Conservation (phyloP, 37 sponge, comb jelly and placozoan species). For the Chondrilla cf. caribensis region DNA sequence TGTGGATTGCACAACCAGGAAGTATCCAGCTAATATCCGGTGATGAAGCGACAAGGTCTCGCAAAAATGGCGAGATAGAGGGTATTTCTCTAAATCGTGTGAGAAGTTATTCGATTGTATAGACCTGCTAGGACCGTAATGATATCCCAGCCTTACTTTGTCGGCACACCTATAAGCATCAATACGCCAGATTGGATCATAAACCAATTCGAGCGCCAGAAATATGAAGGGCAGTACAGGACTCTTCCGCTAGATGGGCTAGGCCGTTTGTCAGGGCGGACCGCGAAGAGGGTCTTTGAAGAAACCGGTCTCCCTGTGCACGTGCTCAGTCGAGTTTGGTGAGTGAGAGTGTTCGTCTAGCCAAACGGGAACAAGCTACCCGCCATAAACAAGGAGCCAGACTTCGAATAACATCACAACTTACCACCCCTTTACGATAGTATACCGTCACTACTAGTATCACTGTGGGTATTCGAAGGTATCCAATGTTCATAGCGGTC, state of each 20-base stretch:
- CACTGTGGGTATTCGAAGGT: no score
- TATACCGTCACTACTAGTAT: no score
- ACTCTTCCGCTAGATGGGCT: background rate
- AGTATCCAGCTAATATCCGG: no score
- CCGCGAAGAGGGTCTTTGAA: constrained; percentile 42
- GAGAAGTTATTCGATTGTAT: no score
- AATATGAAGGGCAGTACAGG: background rate
- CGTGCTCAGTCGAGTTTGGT: constrained; percentile 64
- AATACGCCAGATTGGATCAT: constrained; percentile 3
- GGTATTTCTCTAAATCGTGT: background rate
- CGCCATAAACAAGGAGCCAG: no score
- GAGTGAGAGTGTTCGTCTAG: no score
- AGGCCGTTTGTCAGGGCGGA: constrained; percentile 31
- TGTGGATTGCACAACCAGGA: background rate
- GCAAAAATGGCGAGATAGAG: background rate
- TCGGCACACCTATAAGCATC: background rate
- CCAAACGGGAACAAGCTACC: no score
- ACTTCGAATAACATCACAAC: no score
- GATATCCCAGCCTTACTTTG: background rate
- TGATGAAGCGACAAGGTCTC: background rate
- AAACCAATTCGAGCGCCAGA: background rate
- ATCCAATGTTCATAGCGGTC: no score
- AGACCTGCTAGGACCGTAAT: no score
- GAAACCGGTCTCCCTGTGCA: constrained; percentile 38
- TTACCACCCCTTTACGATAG: no score